These are phyloP conservation scores for Spea multiplicata DNA, from an alignment of 2,113 vertebrate genomes.

Conservation along the genomic window DNA sequence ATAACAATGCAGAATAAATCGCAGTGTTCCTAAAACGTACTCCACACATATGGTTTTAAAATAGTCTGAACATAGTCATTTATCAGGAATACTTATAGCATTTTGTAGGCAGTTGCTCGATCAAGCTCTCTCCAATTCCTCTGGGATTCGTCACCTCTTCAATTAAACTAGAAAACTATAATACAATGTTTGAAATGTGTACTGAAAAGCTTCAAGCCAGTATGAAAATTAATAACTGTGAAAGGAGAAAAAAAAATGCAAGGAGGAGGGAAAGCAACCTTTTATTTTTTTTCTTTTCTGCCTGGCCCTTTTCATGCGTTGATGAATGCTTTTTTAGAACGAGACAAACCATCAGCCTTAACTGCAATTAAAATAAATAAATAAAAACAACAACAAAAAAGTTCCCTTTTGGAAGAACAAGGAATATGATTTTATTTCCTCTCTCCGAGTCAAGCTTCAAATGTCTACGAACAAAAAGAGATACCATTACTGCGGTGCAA, in stretches of 20 bases:
- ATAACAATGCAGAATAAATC: not conserved
- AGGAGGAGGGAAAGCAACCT: not conserved
- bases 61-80: conserved; percentile 23
- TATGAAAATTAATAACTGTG: conserved; percentile 33
- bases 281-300: not conserved
- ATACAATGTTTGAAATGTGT: conserved; percentile 23
- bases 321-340: conserved; percentile 19
- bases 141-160: conserved; percentile 31
- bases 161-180: conserved; percentile 26
- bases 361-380: conserved; percentile 16
- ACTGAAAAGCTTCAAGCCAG: conserved; percentile 27
- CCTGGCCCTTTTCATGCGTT: conserved; percentile 16
- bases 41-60: conserved; percentile 3
- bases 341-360: conserved; percentile 13
- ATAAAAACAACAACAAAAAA: not conserved
- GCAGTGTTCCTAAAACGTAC: too few species aligned
- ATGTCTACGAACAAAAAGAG: conserved; percentile 35
- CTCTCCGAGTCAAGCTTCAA: conserved; percentile 1
- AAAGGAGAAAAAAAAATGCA: conserved; percentile 7
- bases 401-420: conserved; percentile 15
- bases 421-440: conserved; percentile 11
- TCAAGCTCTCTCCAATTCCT: conserved; percentile 16
- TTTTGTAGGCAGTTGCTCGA: conserved; percentile 25
- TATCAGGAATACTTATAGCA: conserved; percentile 34
- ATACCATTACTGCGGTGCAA: conserved; percentile 35